Base-by-base conservation (phyloP, 2,797 vertebrate species). In the Chaetophractus vellerosus region DNA sequence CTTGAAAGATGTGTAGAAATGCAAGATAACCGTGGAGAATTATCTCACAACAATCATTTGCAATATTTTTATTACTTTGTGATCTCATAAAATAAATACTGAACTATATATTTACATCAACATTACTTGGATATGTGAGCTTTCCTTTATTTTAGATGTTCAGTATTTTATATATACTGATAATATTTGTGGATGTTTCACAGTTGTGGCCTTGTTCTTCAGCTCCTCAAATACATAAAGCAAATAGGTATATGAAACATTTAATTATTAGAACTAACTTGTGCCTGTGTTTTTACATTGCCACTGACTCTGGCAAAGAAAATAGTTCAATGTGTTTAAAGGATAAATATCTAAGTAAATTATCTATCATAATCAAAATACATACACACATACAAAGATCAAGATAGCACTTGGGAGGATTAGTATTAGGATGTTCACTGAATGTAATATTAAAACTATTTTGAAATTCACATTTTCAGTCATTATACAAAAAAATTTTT, bases 401-500 rank as follows among this genome's bases (percentile, higher is more conserved):
- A 66, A 80, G 96, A 85, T 33, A 72, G 74, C 38, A 95, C 88
- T 97, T 92, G 94, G 85, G 95, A 83, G 82, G 96, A 84, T 50
- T 31, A 96, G 9, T 87, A 83, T 61, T 95, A 21, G n/a, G n/a
- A n/a, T 97, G 79, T 90, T 98, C 84, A 81, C 48, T 71, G 95
- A 98, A 97, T 97, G 69, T 78, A 93, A 80, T 96, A 96, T 83
- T 95, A 95, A 97, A 96, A 4, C 93, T 66, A 97, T 87, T 97
- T 97, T 92, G 45, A 94, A 90, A 97, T 97, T 96, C 90, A 90
- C 45, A 83, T 94, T 96, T 94, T 41, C 85, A 91, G 93, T 97
- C 86, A 95, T 97, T 97, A 94, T 82, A 96, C 23, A 94, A 94
- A 97, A 97, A 95, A 90, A 95, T 96, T 96, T 94, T 94, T 95